phyloP scores from a whole-genome alignment of 2,888 invertebrate species.

The Thalpophila matura region DNA sequence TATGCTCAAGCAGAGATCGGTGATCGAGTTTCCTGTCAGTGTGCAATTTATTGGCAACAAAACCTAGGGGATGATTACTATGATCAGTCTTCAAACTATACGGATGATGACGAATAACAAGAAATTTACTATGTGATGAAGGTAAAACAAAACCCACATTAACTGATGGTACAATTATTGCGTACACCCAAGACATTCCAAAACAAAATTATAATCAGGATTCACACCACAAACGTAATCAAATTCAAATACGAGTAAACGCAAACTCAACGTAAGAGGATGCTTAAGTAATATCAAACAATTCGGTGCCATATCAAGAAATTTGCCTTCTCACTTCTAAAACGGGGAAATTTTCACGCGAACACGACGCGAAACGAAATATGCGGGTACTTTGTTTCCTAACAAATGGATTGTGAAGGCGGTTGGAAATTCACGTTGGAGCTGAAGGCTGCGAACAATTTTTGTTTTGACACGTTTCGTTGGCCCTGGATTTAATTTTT shows the following conservation, averaged over 20 bases:
- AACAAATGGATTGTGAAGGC: slow-evolving; percentile 71
- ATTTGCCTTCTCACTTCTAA: slow-evolving; percentile 51
- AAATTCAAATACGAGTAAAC: slow-evolving; percentile 38
- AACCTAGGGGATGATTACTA: too few relatives aligned
- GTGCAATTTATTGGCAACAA: too few relatives aligned
- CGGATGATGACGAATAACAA: too few relatives aligned
- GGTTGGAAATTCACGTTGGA: slow-evolving; percentile 53
- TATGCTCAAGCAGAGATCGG: too few relatives aligned
- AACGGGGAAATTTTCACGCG: slow-evolving; percentile 60
- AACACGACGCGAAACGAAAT: slow-evolving; percentile 60
- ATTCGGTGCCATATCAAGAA: slow-evolving; percentile 49
- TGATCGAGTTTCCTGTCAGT: too few relatives aligned
- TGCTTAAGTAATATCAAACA: slow-evolving; percentile 52
- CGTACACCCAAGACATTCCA: not conserved
- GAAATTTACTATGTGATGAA: too few relatives aligned
- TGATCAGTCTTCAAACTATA: too few relatives aligned
- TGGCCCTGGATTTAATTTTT: slow-evolving; percentile 14
- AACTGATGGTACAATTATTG: slow-evolving; percentile 28
- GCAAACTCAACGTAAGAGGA: slow-evolving; percentile 32
- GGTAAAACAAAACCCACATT: slow-evolving; percentile 3
- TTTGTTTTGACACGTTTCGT: slow-evolving; percentile 31
- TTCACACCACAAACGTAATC: slow-evolving; percentile 38
- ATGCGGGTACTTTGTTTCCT: slow-evolving; percentile 68
- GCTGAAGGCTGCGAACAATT: slow-evolving; percentile 48
- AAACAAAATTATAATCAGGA: slow-evolving; percentile 38